phyloP scores from a whole-genome alignment of 1,140 invertebrate species.

The Anagrus nilaparvatae region DNA sequence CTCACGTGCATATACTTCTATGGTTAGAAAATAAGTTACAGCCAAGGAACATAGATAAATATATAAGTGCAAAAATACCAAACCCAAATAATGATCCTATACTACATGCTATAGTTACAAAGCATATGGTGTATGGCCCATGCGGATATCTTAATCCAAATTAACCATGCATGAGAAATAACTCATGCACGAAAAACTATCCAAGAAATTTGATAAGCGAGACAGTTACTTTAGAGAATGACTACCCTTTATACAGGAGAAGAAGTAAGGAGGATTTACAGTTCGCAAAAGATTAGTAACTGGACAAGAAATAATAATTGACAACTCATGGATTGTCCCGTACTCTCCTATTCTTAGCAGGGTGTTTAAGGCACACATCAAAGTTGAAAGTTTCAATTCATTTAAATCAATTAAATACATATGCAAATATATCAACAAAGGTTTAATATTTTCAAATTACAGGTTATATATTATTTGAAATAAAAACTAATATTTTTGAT shows the following conservation, averaged over 20 bases:
- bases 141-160: slow-evolving; percentile 32
- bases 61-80: background rate
- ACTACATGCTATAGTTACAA: background rate
- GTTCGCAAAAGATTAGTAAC: slow-evolving; percentile 12
- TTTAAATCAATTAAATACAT: slow-evolving; percentile 36
- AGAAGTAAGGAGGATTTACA: slow-evolving; percentile 16
- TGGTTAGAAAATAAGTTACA: background rate
- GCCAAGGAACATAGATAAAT: background rate
- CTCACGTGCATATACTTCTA: background rate
- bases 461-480: no score
- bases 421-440: slow-evolving; percentile 38
- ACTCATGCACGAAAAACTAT: slow-evolving; percentile 38
- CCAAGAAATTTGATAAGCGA: slow-evolving; percentile 27
- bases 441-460: no score
- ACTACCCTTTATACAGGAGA: slow-evolving; percentile 30
- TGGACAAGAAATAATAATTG: slow-evolving; percentile 19
- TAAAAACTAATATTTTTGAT: no score
- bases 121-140: background rate
- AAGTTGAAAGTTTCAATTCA: slow-evolving; percentile 32
- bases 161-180: slow-evolving; percentile 41
- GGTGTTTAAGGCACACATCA: slow-evolving; percentile 29
- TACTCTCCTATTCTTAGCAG: slow-evolving; percentile 26
- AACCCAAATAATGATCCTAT: background rate
- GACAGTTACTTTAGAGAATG: slow-evolving; percentile 29
- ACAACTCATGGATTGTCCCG: slow-evolving; percentile 36